phyloP scores from a whole-genome alignment of 2,888 invertebrate species.

The Trachelus tabidus region DNA sequence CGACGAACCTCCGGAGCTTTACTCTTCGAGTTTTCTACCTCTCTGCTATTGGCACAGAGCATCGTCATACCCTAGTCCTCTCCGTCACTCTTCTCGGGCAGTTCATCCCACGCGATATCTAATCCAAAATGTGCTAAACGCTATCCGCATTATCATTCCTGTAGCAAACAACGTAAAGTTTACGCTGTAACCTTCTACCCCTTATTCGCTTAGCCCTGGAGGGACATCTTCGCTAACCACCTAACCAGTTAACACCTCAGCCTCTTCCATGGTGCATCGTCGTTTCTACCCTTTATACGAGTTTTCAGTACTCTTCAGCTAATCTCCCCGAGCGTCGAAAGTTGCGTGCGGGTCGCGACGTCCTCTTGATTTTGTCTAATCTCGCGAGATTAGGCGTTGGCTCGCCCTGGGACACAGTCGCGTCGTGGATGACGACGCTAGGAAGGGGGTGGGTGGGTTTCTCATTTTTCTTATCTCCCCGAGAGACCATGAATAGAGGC shows the following conservation, averaged over 20 bases:
- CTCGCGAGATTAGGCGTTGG: neutral
- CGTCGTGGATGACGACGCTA: neutral
- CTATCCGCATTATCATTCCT: constrained; percentile 58
- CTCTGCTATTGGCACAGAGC: neutral
- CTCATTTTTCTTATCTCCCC: constrained; percentile 3
- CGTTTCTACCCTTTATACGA: constrained; percentile 38
- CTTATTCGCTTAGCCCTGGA: neutral
- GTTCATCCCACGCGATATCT: constrained; percentile 33
- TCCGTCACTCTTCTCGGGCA: neutral
- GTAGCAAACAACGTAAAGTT: constrained; percentile 57
- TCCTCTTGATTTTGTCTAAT: neutral
- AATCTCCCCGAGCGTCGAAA: constrained; percentile 39
- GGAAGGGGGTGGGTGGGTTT: neutral
- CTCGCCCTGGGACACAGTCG: neutral
- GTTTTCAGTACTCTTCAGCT: constrained; percentile 51
- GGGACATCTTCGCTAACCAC: neutral
- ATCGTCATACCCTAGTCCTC: constrained; percentile 9
- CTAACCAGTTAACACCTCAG: neutral
- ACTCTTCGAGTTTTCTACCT: constrained; percentile 4
- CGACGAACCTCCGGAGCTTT: constrained; percentile 19
- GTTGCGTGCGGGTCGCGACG: neutral
- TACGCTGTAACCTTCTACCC: constrained; percentile 21
- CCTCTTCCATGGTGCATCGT: neutral
- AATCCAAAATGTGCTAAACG: constrained; percentile 58
- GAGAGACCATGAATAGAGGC: neutral